Percentiles rank a stretch among this genome's conserved stretches.
Conservation (phyloP, 2,888 invertebrate genomes). For the Scaptomyza tumidula region DNA sequence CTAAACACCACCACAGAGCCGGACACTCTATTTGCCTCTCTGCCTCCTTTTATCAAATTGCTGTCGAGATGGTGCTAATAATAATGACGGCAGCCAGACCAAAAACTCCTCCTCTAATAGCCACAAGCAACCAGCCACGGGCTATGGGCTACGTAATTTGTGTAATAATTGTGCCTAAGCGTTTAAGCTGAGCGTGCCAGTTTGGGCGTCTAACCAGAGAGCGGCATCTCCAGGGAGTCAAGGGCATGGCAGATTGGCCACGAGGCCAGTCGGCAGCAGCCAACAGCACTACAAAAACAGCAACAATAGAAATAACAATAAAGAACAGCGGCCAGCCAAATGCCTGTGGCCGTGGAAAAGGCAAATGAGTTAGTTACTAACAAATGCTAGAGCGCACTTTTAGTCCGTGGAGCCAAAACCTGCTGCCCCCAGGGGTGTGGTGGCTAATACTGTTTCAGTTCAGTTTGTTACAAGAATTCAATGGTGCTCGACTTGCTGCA, state of each 20-base stretch:
- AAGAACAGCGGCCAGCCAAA: conserved; percentile 38
- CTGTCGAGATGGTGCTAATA: conserved; percentile 66
- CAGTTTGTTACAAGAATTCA: conserved; percentile 65
- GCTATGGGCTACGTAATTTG: conserved; percentile 64
- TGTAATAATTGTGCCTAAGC: conserved; percentile 79
- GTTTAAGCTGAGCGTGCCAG: conserved; percentile 76
- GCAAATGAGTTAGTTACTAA: conserved; percentile 56
- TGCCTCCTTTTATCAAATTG: conserved; percentile 48
- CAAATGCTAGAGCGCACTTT: conserved; percentile 35
- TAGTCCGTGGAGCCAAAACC: conserved; percentile 6
- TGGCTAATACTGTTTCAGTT: conserved; percentile 7
- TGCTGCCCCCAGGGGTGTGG: neutral
- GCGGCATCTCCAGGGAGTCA: conserved; percentile 63
- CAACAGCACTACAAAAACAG: conserved; percentile 33
- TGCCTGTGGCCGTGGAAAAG: conserved; percentile 44
- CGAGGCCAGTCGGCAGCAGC: conserved; percentile 41
- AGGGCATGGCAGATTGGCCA: conserved; percentile 39
- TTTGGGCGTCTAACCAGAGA: conserved; percentile 57
- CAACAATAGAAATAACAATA: conserved; percentile 49
- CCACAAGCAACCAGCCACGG: neutral
- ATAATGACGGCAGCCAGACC: conserved; percentile 41
- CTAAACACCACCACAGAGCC: conserved; percentile 52
- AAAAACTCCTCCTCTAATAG: neutral
- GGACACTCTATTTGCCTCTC: conserved; percentile 44
- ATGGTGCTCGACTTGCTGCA: conserved; percentile 71